phyloP scores from a whole-genome alignment of 2,797 vertebrate species.

The Microctenopoma lineatum region DNA sequence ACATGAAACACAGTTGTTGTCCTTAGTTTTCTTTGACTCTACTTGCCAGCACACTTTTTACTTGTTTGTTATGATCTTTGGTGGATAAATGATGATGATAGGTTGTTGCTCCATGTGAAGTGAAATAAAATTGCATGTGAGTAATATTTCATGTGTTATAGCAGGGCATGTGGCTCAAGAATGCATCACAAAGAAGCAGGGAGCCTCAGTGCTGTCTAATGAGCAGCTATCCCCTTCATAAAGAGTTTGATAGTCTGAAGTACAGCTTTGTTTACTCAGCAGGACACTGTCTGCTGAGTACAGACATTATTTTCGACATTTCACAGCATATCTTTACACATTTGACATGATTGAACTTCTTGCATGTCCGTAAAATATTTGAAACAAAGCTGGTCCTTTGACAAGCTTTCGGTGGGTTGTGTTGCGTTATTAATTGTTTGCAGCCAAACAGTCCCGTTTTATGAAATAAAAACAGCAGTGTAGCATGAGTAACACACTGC shows the following conservation, averaged over 20 bases:
- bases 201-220: slow-evolving; percentile 40
- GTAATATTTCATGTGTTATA: too few relatives aligned
- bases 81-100: not conserved
- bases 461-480: slow-evolving; percentile 45
- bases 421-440: slow-evolving; percentile 30
- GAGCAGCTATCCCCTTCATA: slow-evolving; percentile 44
- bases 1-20: slow-evolving; percentile 36
- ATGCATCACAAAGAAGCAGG: not conserved
- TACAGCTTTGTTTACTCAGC: slow-evolving; percentile 22
- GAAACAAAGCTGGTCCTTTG: slow-evolving; percentile 31
- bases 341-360: slow-evolving; percentile 17
- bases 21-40: slow-evolving; percentile 37
- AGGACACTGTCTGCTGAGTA: slow-evolving; percentile 19
- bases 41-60: slow-evolving; percentile 1
- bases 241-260: slow-evolving; percentile 19
- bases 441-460: slow-evolving; percentile 41
- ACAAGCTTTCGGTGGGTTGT: slow-evolving; percentile 29
- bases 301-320: slow-evolving; percentile 29
- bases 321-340: not conserved
- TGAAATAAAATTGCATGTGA: slow-evolving; percentile 4
- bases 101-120: slow-evolving; percentile 15
- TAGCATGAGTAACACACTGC: slow-evolving; percentile 41
- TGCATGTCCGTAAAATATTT: slow-evolving; percentile 22
- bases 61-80: slow-evolving; percentile 4
- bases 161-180: slow-evolving; percentile 6